Evolutionary conservation across 2,888 invertebrate species (phyloP), one percentile per base, ranked within the genome.

Genomic region (Patella depressa): DNA sequence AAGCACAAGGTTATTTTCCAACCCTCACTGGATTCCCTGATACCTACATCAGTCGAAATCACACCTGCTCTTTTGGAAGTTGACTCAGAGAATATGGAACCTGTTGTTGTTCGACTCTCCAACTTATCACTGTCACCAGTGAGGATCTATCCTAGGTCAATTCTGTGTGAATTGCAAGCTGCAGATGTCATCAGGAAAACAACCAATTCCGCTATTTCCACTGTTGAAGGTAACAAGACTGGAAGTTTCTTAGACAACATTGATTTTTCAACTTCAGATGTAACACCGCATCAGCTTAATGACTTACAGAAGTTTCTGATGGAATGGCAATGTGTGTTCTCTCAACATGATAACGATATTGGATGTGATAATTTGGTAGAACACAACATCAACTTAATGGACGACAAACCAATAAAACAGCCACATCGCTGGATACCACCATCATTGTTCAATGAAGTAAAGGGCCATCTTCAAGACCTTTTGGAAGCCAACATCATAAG

Each of bases 401-500:
- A 79, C 53, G 71, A 79, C 17, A 71, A 24, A 17, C 80, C 80
- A 0, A 70, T 79, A 45, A 79, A 79, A 65, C 29, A 79, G 72
- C 73, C 76, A 14, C 77, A 79, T 65, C 19, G 77, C 45, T 3
- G 76, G 12, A 72, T 80, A 2, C 79, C 77, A 72, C 79, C 80
- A 53, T 77, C 70, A 11, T 69, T 77, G 72, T 75, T 59, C 53
- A 78, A 79, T n/a, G 80, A 82, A 73, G 76, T 80, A 11, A 19
- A 77, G 7, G 71, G 75, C 15, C 81, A 82, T 70, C 53, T 82
- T 15, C 77, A 80, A 15, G 71, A 77, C n/a, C 75, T 82, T 72
- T n/a, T 78, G n/a, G 78, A 70, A 9, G 70, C 70, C 15, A 77
- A 78, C 17, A 74, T 73, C 5, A 80, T 80, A 2, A 65, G 72